Conservation (phyloP, 92 coral and sea anemone species). For the Parazoanthus darwini region DNA sequence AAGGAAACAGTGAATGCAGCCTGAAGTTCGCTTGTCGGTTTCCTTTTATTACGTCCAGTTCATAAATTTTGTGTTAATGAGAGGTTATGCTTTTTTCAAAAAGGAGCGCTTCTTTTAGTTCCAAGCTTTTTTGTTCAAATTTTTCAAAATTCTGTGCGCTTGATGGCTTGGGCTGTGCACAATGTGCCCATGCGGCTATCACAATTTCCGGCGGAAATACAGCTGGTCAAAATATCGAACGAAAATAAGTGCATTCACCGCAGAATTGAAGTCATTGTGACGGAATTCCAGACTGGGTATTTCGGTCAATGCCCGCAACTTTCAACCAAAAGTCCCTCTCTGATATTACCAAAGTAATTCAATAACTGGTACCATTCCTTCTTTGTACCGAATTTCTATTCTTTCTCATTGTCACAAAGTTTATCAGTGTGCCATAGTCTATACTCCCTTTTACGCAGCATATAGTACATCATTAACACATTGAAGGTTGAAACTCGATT, state of each 20-base stretch:
- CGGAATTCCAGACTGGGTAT: no score
- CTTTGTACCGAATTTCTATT: no score
- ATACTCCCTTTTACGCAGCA: no score
- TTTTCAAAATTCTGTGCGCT: neutral
- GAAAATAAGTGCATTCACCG: neutral
- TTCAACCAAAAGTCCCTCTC: neutral
- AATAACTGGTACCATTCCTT: no score
- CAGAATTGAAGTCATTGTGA: neutral
- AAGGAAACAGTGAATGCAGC: conserved; percentile 4
- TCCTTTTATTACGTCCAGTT: neutral
- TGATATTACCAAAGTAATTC: no score
- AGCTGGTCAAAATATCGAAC: neutral
- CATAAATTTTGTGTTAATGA: neutral
- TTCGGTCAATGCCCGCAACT: neutral
- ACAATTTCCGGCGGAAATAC: conserved; percentile 26
- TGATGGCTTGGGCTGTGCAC: neutral
- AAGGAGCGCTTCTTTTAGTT: neutral
- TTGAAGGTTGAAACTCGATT: neutral
- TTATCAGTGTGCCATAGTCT: no score
- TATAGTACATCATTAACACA: neutral
- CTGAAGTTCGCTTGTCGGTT: neutral
- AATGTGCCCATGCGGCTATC: neutral
- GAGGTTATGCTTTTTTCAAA: neutral
- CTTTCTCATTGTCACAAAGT: no score
- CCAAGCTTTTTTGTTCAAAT: neutral